Conservation (phyloP, 2,113 vertebrate genomes). For the Neotragus pygmaeus region DNA sequence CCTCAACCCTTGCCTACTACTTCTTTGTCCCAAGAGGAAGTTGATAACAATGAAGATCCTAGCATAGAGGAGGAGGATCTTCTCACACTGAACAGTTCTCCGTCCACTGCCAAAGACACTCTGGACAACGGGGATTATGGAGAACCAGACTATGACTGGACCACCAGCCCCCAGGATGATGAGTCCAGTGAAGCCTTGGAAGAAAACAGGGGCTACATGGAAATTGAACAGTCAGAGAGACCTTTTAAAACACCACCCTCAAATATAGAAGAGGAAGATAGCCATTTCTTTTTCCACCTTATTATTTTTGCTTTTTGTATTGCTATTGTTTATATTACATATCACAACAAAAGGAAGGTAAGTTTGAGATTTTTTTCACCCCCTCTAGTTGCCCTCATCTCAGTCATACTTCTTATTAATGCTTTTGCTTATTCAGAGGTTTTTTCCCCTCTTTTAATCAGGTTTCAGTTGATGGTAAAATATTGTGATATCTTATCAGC, state of each 20-base stretch:
- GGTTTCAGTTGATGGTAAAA: background rate
- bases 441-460: background rate
- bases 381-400: background rate
- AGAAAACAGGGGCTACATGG: conserved; percentile 29
- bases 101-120: conserved; percentile 68
- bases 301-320: conserved; percentile 92
- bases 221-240: conserved; percentile 70
- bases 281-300: conserved; percentile 96
- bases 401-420: background rate
- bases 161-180: conserved; percentile 66
- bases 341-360: conserved; percentile 99
- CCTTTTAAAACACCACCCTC: conserved; percentile 76
- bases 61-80: conserved; percentile 80
- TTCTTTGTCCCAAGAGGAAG: conserved; percentile 55
- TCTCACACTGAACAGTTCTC: conserved; percentile 71
- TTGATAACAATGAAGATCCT: conserved; percentile 73
- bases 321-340: conserved; percentile 92
- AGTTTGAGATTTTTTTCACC: conserved; percentile 46
- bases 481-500: background rate
- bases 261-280: conserved; percentile 86
- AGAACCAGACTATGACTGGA: conserved; percentile 71
- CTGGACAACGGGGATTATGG: conserved; percentile 72
- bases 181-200: conserved; percentile 58
- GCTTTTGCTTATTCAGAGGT: background rate
- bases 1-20: conserved; percentile 40